phyloP scores from a whole-genome alignment of 2,888 invertebrate genomes.

The Beris morrisii region DNA sequence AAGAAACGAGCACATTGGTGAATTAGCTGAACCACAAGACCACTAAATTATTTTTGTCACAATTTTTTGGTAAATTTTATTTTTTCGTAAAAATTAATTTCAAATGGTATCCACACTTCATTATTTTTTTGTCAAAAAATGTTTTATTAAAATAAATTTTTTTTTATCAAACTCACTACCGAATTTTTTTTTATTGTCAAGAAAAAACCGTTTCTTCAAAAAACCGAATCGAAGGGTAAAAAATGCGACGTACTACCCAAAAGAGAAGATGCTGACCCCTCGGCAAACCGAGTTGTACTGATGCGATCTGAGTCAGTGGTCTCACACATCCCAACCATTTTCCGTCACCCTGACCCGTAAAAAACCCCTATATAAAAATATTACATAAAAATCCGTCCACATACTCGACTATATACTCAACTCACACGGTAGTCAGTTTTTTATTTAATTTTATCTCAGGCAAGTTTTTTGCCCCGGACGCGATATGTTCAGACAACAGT shows the following conservation, averaged over 20 bases:
- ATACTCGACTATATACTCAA: neutral
- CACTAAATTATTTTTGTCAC: too few species aligned
- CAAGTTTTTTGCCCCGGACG: conserved; percentile 2
- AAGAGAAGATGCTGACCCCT: conserved; percentile 41
- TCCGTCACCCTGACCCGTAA: conserved; percentile 15
- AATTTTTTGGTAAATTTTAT: too few species aligned
- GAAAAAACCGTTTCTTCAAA: neutral
- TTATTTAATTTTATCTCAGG: neutral
- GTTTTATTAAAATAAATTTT: too few species aligned
- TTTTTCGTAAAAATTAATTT: too few species aligned
- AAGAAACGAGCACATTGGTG: neutral
- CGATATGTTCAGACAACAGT: neutral
- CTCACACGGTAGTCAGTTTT: conserved; percentile 19
- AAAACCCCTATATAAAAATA: conserved; percentile 16
- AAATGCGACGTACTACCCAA: neutral
- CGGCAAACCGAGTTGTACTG: conserved; percentile 41
- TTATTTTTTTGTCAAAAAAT: too few species aligned
- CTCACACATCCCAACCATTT: conserved; percentile 28
- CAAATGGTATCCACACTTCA: too few species aligned
- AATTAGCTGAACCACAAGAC: too few species aligned
- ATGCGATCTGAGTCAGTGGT: conserved; percentile 36
- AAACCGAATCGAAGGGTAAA: conserved; percentile 4
- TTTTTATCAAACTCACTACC: neutral
- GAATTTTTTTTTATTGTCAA: neutral
- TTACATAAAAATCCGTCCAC: conserved; percentile 17